Conservation (phyloP, 2,113 vertebrate species). For the Rhabdornis inornatus region DNA sequence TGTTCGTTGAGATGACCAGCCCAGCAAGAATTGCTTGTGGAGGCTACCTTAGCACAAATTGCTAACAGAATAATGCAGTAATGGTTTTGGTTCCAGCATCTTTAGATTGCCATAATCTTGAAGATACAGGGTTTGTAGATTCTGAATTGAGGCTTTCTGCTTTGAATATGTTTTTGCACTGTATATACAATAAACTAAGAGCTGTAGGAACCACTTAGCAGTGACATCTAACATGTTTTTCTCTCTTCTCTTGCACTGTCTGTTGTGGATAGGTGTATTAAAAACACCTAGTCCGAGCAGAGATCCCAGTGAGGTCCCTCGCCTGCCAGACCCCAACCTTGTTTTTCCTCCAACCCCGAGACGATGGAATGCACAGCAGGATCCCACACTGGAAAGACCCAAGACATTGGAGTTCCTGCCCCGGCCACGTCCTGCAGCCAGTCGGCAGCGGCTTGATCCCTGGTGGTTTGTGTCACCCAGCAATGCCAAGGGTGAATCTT, state of each 20-base stretch:
- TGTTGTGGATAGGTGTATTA: conserved; percentile 64
- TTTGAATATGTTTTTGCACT: neutral
- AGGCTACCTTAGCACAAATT: neutral
- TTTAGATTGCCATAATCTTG: neutral
- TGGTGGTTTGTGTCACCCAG: conserved; percentile 85
- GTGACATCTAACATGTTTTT: conserved; percentile 45
- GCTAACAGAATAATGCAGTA: neutral
- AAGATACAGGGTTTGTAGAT: neutral
- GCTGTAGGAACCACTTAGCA: neutral
- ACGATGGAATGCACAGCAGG: conserved; percentile 80
- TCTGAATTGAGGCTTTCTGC: neutral
- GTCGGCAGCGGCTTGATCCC: conserved; percentile 82
- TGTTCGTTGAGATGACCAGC: neutral
- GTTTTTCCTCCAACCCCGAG: conserved; percentile 92
- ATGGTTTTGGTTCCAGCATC: neutral
- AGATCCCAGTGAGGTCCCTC: conserved; percentile 83
- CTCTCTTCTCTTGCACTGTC: conserved; percentile 1
- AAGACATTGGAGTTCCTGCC: conserved; percentile 94
- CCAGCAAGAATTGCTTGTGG: neutral
- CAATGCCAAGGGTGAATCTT: conserved; percentile 82
- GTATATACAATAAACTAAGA: neutral
- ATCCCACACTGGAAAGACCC: conserved; percentile 86
- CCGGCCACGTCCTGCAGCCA: conserved; percentile 88
- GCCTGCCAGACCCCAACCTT: conserved; percentile 90
- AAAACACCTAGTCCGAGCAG: conserved; percentile 81